Base-by-base conservation (phyloP, 2,113 vertebrate species). In the Semicossyphus pulcher region DNA sequence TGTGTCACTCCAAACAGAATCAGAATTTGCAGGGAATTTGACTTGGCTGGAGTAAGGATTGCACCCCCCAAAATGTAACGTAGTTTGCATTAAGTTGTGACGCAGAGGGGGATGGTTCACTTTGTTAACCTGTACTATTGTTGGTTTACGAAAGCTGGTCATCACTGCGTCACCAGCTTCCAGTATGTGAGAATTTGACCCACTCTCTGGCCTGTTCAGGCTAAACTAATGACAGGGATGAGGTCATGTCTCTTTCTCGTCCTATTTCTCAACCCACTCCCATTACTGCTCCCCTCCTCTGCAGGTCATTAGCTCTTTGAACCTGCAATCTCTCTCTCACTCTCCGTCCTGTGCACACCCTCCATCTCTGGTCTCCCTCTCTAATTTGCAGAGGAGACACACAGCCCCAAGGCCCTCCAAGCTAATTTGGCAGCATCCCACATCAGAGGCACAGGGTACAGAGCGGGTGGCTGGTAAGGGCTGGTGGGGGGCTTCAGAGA, bases 381-480 rank as follows among this genome's bases (percentile, higher is more conserved):
- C 32, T 91, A 91, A 92, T 93, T 92, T 89, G 53, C 72, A 83
- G 77, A 80, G 60, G 69, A 81, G 81, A 81, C 80, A 65, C 66
- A 60, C 64, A 61, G 74, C 81, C 84, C 72, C 69, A 54, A 80
- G 84, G 83, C 76, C 59, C 78, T 78, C 63, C 65, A 59, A 60
- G 75, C 78, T 92, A 87, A 92, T 91, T 90, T 90, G 72, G 72
- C 80, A 82, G 59, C 42, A 37, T 80, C 84, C 67, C 61, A 83
- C 88, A 88, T 88, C 84, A 90, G 78, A 90, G 76, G 60, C 44
- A 25, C 42, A 0, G 44, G 25, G 60, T 41, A 18, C 15, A 44
- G 78, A n/a, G 47, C 9, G 42, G 41, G 45, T 48, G 25, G 28
- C 37, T 52, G 42, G 15, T 53, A n/a, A 52, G 29, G 34, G 44